Conservation (phyloP, 2,888 invertebrate species). For the Monopis laevigella region DNA sequence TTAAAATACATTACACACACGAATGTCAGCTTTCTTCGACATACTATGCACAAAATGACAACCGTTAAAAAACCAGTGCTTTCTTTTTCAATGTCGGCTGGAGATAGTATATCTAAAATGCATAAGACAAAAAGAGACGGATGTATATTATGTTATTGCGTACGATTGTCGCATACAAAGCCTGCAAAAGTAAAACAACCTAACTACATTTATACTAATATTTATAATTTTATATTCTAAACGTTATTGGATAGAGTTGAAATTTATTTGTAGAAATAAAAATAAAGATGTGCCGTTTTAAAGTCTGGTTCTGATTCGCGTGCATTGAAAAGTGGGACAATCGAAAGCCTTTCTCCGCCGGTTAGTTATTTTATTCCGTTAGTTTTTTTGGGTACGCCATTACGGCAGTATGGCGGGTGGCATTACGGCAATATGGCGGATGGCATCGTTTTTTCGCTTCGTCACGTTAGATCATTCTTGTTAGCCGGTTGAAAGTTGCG, state of each 20-base stretch:
- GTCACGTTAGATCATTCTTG: conserved; percentile 67
- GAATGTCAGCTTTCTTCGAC: conserved; percentile 61
- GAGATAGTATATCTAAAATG: conserved; percentile 29
- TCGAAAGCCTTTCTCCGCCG: conserved; percentile 66
- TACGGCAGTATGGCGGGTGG: conserved; percentile 26
- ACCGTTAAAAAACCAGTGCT: conserved; percentile 50
- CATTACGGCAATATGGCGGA: neutral
- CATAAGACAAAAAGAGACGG: conserved; percentile 34
- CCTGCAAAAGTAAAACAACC: neutral
- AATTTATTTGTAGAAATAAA: conserved; percentile 25
- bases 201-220: too few species aligned
- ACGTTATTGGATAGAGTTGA: neutral
- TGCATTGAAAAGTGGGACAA: conserved; percentile 63
- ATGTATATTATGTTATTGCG: conserved; percentile 38
- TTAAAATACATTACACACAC: conserved; percentile 61
- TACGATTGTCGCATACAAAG: conserved; percentile 27
- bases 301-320: conserved; percentile 46
- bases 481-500: conserved; percentile 58
- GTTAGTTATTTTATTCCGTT: conserved; percentile 66
- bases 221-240: neutral
- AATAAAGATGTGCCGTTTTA: conserved; percentile 40
- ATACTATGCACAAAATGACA: conserved; percentile 54
- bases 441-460: conserved; percentile 35
- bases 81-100: conserved; percentile 63
- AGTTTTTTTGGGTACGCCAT: conserved; percentile 64